Evolutionary conservation across 2,888 invertebrate species (phyloP).

Genomic region (Parapristionchus giblindavisi): DNA sequence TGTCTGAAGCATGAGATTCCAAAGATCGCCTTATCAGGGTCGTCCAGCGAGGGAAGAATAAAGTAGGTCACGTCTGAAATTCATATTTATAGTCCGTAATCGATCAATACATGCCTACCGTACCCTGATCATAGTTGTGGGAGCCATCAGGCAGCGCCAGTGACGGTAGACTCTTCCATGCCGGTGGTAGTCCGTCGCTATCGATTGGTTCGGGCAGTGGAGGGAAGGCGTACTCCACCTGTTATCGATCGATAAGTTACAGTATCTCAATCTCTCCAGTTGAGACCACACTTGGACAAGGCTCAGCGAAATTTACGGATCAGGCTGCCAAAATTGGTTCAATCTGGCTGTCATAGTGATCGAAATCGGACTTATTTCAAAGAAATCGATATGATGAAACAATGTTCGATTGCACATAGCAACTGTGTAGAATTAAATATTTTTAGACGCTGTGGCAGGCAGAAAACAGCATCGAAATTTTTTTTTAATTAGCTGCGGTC

Average conservation of each 20-base stretch:
- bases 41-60: slow-evolving; percentile 86
- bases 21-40: slow-evolving; percentile 86
- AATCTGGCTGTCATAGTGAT: no score
- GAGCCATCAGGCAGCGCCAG: slow-evolving; percentile 96
- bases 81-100: background rate
- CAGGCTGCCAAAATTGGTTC: no score
- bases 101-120: background rate
- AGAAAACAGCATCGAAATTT: no score
- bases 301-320: no score
- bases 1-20: slow-evolving; percentile 97
- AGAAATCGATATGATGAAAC: no score
- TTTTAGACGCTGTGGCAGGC: no score
- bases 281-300: no score
- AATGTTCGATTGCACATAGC: no score
- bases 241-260: slow-evolving; percentile 37
- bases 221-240: slow-evolving; percentile 86
- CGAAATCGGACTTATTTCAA: no score
- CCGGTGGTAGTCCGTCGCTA: slow-evolving; percentile 80
- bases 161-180: slow-evolving; percentile 95
- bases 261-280: no score
- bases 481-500: no score
- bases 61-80: slow-evolving; percentile 88
- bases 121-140: slow-evolving; percentile 86
- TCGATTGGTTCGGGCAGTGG: slow-evolving; percentile 74
- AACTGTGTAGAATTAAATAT: no score